Evolutionary conservation across 2,888 invertebrate genomes (phyloP).

Genomic region (Drosophila macrothrix): DNA sequence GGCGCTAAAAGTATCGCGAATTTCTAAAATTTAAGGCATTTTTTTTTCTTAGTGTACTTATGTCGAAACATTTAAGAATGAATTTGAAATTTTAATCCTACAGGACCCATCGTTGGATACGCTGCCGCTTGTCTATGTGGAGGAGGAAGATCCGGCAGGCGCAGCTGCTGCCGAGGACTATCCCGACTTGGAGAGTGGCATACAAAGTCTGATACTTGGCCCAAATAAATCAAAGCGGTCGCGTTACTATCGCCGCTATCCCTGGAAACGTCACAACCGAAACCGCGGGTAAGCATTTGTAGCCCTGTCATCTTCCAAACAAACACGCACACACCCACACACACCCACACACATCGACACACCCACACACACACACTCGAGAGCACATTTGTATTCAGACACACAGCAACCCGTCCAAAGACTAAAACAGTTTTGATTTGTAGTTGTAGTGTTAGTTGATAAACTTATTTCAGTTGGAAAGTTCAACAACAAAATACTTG

Average conservation of each 20-base stretch:
- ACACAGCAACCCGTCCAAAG: conserved; percentile 6
- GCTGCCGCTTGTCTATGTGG: conserved; percentile 84
- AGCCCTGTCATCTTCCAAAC: neutral
- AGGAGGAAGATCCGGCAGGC: conserved; percentile 71
- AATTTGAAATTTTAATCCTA: neutral
- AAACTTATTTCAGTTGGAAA: neutral
- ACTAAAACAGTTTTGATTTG: conserved; percentile 36
- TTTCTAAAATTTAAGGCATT: neutral
- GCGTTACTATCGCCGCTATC: conserved; percentile 87
- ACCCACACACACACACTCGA: neutral
- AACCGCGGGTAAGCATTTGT: conserved; percentile 82
- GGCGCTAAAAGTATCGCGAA: neutral
- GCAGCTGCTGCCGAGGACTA: conserved; percentile 49
- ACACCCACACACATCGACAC: neutral
- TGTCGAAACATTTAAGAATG: neutral
- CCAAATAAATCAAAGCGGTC: conserved; percentile 85
- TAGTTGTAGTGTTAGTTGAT: conserved; percentile 41
- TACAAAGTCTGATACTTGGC: conserved; percentile 46
- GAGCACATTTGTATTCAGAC: conserved; percentile 13
- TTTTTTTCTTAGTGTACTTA: neutral
- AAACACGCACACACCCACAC: neutral
- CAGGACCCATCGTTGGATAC: conserved; percentile 84
- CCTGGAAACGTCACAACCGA: conserved; percentile 88
- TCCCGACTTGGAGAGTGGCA: conserved; percentile 51
- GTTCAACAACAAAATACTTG: neutral